Percentiles rank a stretch among this genome's conserved stretches.
Evolutionary conservation across 1,140 invertebrate species (phyloP).

Genomic region (Colletes latitarsis): DNA sequence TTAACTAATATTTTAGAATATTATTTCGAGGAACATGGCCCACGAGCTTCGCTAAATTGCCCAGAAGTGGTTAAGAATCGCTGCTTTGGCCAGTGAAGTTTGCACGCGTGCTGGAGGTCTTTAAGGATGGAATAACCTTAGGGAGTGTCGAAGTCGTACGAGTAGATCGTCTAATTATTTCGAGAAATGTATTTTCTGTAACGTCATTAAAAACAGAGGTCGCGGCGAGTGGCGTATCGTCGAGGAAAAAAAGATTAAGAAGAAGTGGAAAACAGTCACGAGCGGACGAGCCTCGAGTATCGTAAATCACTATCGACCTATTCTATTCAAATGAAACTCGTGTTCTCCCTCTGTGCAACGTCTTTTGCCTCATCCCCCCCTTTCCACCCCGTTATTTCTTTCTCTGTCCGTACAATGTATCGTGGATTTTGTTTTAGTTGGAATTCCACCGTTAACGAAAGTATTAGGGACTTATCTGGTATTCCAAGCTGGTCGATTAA

Average conservation of each 20-base stretch:
- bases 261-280: constrained; percentile 74
- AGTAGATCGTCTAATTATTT: neutral
- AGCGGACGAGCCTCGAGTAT: constrained; percentile 66
- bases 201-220: constrained; percentile 64
- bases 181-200: neutral
- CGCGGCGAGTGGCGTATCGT: constrained; percentile 32
- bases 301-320: constrained; percentile 78
- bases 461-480: constrained; percentile 44
- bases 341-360: constrained; percentile 57
- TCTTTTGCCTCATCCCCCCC: constrained; percentile 16
- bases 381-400: constrained; percentile 56
- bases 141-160: neutral
- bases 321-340: constrained; percentile 79
- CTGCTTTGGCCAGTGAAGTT: no score
- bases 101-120: neutral
- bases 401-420: constrained; percentile 55
- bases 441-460: constrained; percentile 58
- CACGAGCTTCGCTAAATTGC: no score
- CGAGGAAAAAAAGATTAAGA: constrained; percentile 47
- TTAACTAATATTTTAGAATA: no score
- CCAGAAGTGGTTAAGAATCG: no score
- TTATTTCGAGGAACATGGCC: no score
- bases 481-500: constrained; percentile 38
- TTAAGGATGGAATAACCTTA: neutral
- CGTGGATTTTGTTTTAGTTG: constrained; percentile 52